Evolutionary conservation across 2,797 vertebrate genomes (phyloP).

Genomic region (Dendrocincla fuliginosa): DNA sequence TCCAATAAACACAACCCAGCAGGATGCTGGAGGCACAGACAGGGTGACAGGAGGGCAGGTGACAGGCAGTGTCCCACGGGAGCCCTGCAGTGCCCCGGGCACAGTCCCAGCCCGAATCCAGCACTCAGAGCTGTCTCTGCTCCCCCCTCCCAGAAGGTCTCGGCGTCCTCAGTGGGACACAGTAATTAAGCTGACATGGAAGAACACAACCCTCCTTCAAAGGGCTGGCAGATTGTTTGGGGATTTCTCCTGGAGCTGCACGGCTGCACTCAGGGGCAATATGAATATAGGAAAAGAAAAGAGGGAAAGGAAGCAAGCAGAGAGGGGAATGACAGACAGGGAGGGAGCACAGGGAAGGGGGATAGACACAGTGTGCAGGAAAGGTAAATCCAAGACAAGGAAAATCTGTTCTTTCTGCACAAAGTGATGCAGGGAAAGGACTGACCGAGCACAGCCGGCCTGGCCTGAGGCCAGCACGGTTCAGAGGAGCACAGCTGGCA

Average conservation of each 20-base stretch:
- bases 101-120: background rate
- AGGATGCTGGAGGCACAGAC: background rate
- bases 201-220: conserved; percentile 21
- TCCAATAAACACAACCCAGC: background rate
- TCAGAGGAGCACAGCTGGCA: background rate
- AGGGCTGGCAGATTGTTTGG: conserved; percentile 13
- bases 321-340: background rate
- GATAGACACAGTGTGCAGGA: background rate
- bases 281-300: background rate
- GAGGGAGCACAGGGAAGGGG: background rate
- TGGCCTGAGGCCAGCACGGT: background rate
- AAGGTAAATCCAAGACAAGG: background rate
- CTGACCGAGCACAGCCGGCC: background rate
- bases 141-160: background rate
- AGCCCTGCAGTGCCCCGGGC: accelerated
- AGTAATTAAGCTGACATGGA: conserved; percentile 11
- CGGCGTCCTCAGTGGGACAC: background rate
- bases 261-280: background rate
- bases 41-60: background rate
- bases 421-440: background rate
- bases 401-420: background rate
- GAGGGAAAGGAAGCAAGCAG: background rate
- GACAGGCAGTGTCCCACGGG: background rate
- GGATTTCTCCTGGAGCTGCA: background rate
- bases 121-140: background rate